phyloP scores from a whole-genome alignment of 2,113 vertebrate species.

The Poicephalus meyeri region DNA sequence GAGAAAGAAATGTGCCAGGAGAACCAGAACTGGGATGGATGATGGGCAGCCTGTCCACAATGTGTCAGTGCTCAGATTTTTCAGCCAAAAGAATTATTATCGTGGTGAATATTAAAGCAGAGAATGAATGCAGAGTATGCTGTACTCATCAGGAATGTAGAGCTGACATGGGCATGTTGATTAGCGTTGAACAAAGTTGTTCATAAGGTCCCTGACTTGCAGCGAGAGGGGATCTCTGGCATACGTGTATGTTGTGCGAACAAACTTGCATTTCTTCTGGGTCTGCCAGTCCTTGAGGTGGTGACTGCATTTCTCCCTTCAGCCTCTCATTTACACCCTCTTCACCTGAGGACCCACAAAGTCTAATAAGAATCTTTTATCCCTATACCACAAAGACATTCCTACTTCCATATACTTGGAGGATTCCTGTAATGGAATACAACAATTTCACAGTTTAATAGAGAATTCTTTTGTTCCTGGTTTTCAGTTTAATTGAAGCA shows the following conservation, averaged over 20 bases:
- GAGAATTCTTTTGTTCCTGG: neutral
- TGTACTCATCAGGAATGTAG: neutral
- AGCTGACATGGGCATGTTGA: neutral
- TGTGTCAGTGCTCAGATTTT: neutral
- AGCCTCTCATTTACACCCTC: neutral
- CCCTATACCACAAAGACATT: neutral
- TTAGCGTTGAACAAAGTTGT: neutral
- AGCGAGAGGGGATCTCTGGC: neutral
- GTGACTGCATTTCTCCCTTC: neutral
- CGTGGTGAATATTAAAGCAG: neutral
- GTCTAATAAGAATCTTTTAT: neutral
- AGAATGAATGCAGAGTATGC: neutral
- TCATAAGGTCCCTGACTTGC: neutral
- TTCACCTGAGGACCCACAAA: neutral
- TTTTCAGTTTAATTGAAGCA: conserved; percentile 20
- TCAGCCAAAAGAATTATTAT: neutral
- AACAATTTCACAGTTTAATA: conserved; percentile 16
- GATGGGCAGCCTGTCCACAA: neutral
- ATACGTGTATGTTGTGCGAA: accelerated
- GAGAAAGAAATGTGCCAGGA: neutral
- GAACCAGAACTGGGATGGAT: neutral
- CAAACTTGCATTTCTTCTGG: neutral
- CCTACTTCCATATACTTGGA: neutral
- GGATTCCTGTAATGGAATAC: conserved; percentile 16
- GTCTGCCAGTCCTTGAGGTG: neutral